Evolutionary conservation across 2,888 invertebrate species (phyloP), one percentile per base, ranked within the genome.

Genomic region (Crossocerus cetratus): DNA sequence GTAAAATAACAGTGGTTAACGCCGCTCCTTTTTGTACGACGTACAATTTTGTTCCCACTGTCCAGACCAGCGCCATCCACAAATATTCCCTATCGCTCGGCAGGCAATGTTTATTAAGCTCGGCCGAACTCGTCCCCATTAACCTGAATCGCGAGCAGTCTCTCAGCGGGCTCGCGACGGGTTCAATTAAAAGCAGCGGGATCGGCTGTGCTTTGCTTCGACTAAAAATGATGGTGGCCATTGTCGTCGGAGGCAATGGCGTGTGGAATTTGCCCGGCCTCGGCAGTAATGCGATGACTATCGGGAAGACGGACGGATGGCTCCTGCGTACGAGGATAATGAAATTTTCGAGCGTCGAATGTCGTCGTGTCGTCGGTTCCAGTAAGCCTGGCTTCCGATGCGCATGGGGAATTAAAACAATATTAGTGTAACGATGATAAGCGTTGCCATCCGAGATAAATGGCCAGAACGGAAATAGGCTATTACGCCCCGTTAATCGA

Each of bases 1-100:
- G 56, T 64, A 57, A 72, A 83, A 80, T 80, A 76, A n/a, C n/a
- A 80, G 69, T 66, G 62, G 32, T 70, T 74, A 61, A 72, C 65
- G 74, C 56, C 14, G 45, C 8, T 14, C 61, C 45, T 1, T 11
- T 20, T 45, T 22, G 62, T 14, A 5, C 43, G 23, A 23, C 18
- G 1, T n/a, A 45, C 56, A 59, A 56, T 13, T 8, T 55, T 20
- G 57, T 42, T 32, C 18, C 23, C 32, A 20, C 16, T 2, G 32
- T 13, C 45, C 53, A 56, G 5, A 16, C 20, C 21, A 42, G 16
- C 32, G 20, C 44, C 45, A 53, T 16, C 21, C 22, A 62, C 44
- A 58, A 68, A 65, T 65, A 56, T 65, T 62, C 65, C 60, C 57
- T 67, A 45, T 23, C 44, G 18, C 44, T 61, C 13, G 44, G 13